A percentile compares a stretch with the other conserved stretches of the same genome.
phyloP scores from a whole-genome alignment of 2,113 vertebrate genomes.

The Sialia sialis region DNA sequence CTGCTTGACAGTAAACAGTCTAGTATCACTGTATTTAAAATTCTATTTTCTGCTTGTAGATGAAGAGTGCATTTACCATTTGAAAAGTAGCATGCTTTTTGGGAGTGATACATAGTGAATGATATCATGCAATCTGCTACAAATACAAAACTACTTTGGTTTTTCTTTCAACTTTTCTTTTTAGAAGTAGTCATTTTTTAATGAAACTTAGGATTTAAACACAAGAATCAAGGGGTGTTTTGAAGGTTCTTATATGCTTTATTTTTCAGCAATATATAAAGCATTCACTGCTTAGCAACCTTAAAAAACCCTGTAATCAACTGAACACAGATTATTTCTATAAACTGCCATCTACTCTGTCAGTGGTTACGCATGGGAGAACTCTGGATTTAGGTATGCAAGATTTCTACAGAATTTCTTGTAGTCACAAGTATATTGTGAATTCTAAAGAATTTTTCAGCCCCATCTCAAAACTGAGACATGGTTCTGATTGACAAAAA shows the following conservation, averaged over 20 bases:
- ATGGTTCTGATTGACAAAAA: background rate
- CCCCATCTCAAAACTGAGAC: background rate
- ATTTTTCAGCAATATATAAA: constrained; percentile 51
- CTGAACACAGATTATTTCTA: background rate
- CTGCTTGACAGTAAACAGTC: background rate
- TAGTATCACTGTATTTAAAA: background rate
- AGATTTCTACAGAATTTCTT: background rate
- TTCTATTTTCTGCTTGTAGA: no score
- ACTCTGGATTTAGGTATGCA: background rate
- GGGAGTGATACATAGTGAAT: constrained; percentile 7
- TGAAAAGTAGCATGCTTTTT: constrained; percentile 53
- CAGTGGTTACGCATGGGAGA: background rate
- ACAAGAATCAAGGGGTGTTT: background rate
- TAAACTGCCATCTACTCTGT: background rate
- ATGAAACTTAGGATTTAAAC: background rate
- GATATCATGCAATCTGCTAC: constrained; percentile 29
- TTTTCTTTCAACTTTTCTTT: background rate
- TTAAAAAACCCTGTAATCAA: background rate
- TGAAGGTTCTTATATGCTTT: background rate
- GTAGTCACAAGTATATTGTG: background rate
- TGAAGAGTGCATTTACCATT: constrained; percentile 8
- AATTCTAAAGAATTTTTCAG: background rate
- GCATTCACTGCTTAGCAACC: background rate
- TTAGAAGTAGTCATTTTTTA: background rate
- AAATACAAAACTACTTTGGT: constrained; percentile 4